Evolutionary conservation across 2,888 invertebrate genomes (phyloP).

Genomic region (Philhelius pedissequus): DNA sequence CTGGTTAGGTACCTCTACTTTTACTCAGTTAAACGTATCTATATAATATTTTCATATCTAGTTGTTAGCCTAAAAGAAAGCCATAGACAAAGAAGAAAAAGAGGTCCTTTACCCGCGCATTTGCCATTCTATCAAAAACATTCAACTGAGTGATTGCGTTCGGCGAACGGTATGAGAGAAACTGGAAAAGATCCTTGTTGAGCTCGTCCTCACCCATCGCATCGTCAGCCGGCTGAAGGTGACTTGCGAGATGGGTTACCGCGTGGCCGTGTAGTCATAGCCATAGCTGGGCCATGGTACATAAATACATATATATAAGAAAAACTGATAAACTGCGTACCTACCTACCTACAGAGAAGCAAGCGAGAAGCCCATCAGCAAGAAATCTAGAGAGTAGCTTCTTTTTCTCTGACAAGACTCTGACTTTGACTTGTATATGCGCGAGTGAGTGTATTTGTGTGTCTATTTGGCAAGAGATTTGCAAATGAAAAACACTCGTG

Average conservation of each 20-base stretch:
- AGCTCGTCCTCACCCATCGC: background rate
- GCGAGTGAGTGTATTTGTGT: conserved; percentile 58
- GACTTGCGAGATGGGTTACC: conserved; percentile 13
- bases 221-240: background rate
- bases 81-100: conserved; percentile 24
- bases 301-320: background rate
- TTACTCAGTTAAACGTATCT: background rate
- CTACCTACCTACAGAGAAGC: too few species aligned
- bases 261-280: background rate
- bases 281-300: background rate
- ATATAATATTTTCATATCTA: background rate
- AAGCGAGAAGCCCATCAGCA: conserved; percentile 29
- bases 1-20: too few species aligned
- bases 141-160: conserved; percentile 64
- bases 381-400: conserved; percentile 7
- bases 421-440: background rate
- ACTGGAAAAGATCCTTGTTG: conserved; percentile 3
- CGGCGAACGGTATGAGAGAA: conserved; percentile 12
- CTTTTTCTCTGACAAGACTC: conserved; percentile 1
- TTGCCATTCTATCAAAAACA: conserved; percentile 66
- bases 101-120: conserved; percentile 59
- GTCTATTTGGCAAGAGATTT: conserved; percentile 68
- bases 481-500: conserved; percentile 63
- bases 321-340: conserved; percentile 65
- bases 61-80: background rate